Base-by-base conservation (phyloP, 2,888 invertebrate species). In the Micoletzkya japonica region DNA sequence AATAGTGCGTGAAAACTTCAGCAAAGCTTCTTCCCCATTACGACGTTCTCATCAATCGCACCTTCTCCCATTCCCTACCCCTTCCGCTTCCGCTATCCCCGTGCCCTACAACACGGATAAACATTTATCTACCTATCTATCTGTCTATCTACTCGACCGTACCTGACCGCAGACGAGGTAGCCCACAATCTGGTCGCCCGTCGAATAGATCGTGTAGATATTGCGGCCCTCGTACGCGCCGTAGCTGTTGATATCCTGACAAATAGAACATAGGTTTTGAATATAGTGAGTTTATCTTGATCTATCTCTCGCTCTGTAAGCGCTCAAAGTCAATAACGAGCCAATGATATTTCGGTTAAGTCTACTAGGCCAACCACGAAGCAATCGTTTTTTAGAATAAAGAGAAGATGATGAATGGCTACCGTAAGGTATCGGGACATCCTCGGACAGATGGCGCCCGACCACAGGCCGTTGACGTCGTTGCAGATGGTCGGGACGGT, bases 201-300 rank as follows among this genome's bases (percentile, higher is more conserved):
- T 74, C 24, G 79, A 77, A 70, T 80, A 82, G 49, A 84, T 80
- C 20, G 83, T 76, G 60, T 77, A 84, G 4, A 82, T 75, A 72
- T 84, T 74, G 36, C 77, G 76, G 20, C 82, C 84, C 61, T 84
- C 84, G 68, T 84, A 84, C 60, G 77, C 77, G 24, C 78, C 61
- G 30, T 73, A 73, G 54, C 73, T 57, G 72, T 84, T 84, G 70
- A 84, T 84, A 66, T 84, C 83, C 77, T 83, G 36, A 50, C 74
- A 70, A 17, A 10, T 44, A 44, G 44, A 44, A 20, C 10, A 44
- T 44, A 44, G 20, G 44, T 20, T 20, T 14, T n/a, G n/a, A n/a
- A n/a, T n/a, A n/a, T n/a, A n/a, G n/a, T n/a, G n/a, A n/a, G n/a
- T n/a, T n/a, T n/a, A n/a, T n/a, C n/a, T n/a, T n/a, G n/a, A n/a